A percentile compares a stretch with the other conserved stretches of the same genome.
These are phyloP conservation scores for Urocolius indicus DNA, from an alignment of 2,113 vertebrate genomes.

Conservation along the genomic window DNA sequence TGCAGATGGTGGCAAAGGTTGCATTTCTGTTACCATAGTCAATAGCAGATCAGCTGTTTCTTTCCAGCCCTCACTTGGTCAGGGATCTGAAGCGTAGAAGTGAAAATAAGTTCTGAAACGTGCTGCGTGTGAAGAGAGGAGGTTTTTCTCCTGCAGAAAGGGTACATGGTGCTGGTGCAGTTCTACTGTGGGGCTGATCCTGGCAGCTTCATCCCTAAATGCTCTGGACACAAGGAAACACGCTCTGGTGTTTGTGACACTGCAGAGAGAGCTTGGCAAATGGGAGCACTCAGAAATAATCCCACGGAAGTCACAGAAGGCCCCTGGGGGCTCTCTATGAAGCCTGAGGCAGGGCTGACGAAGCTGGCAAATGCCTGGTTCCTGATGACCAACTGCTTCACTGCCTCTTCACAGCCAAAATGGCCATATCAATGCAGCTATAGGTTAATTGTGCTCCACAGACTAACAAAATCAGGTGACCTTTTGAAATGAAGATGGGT, in stretches of 20 bases:
- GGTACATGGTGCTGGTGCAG: rapidly evolving
- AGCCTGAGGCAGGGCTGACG: too few relatives aligned
- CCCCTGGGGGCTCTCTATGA: too few relatives aligned
- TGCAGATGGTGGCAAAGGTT: not conserved
- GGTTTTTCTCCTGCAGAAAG: not conserved
- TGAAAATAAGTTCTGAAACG: not conserved
- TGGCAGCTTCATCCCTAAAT: too few relatives aligned
- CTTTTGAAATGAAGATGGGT: not conserved
- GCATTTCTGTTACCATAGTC: not conserved
- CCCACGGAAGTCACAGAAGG: too few relatives aligned
- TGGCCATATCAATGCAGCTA: not conserved
- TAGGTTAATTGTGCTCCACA: not conserved
- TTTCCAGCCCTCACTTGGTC: not conserved
- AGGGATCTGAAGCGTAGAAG: not conserved
- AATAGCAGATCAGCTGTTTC: not conserved
- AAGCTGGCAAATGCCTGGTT: too few relatives aligned
- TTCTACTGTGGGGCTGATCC: not conserved
- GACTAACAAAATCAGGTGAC: not conserved
- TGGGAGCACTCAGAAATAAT: not conserved
- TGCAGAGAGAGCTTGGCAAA: not conserved
- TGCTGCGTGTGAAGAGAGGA: not conserved
- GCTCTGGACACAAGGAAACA: too few relatives aligned
- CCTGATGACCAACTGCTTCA: not conserved
- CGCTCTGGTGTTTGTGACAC: not conserved
- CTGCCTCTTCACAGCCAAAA: not conserved